Base-by-base conservation (phyloP, 2,113 vertebrate genomes). In the Fregetta grallaria region DNA sequence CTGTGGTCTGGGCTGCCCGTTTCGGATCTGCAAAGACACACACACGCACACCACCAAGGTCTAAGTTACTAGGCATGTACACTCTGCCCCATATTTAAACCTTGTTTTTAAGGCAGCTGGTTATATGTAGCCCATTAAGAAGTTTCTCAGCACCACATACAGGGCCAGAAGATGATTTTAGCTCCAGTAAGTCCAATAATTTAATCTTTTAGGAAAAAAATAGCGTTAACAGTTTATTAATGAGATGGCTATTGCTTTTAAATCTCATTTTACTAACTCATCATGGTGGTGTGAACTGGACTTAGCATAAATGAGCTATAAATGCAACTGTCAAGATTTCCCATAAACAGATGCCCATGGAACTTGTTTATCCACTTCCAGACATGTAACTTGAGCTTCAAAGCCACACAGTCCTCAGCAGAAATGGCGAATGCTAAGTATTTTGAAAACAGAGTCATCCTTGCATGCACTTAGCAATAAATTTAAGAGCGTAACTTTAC, bases 1-100 rank as follows among this genome's bases (percentile, higher is more conserved):
- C 97, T 98, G 20, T 99, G 98, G 52, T 99, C 99, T 4, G 99
- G 99, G 90, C 98, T 99, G 90, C 98, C 98, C 3, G 94, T 95
- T 40, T 99, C 98, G 21, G 97, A 97, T 92, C 99, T 99, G 96
- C 42, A 96, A 94, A 76, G 79, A 93, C 10, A 95, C 17, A 73
- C 19, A 21, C 22, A 38, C 38, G 10, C 38, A 73, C 10, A 53
- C 8, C 36, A 3, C n/a, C 15, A 12, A 62, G 50, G 38, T 26
- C 11, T 59, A 27, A 32, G 55, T 68, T 58, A 66, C 25, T 19
- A 50, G n/a, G 38, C 20, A 58, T 2, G 11, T 8, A 26, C 42
- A 3, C 10, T 15, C 58, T 68, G 71, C 36, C 29, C 29, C 10
- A 3, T 6, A 42, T 14, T 67, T 19, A 17, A 29, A 30, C 13